Percentiles rank a stretch among this genome's conserved stretches.
Evolutionary conservation across 2,113 vertebrate genomes (phyloP).

Genomic region (Micromys minutus): DNA sequence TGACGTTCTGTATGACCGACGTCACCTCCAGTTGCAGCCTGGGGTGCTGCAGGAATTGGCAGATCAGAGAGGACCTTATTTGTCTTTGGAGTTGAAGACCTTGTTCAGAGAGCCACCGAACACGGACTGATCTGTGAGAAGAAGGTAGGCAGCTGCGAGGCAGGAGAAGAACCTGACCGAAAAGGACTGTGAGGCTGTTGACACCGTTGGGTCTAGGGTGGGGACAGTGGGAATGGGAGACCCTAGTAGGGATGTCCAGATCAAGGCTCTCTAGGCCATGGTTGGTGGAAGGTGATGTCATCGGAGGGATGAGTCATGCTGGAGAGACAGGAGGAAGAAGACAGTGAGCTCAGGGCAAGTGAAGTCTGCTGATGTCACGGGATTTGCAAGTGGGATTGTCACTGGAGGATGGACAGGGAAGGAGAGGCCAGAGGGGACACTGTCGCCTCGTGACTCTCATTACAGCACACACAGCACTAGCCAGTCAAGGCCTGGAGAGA

Average conservation of each 20-base stretch:
- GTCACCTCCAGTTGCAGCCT: not conserved
- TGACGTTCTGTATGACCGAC: not conserved
- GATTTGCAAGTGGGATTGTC: not conserved
- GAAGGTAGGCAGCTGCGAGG: too few species aligned
- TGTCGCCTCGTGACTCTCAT: fast-evolving
- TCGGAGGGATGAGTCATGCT: not conserved
- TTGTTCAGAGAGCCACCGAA: not conserved
- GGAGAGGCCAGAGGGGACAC: not conserved
- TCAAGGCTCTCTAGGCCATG: not conserved
- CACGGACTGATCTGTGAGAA: not conserved
- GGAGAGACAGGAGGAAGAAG: not conserved
- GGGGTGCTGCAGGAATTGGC: not conserved
- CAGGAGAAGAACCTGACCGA: too few species aligned
- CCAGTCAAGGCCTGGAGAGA: not conserved
- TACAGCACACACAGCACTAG: fast-evolving
- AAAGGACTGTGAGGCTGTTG: not conserved
- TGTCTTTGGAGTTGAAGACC: not conserved
- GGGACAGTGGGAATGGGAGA: not conserved
- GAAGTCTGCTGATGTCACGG: not conserved
- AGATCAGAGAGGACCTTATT: not conserved
- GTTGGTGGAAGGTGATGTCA: not conserved
- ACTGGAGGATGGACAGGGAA: not conserved
- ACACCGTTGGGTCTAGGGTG: not conserved
- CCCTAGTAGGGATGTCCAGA: not conserved
- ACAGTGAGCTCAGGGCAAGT: not conserved